A percentile compares a stretch with the other conserved stretches of the same genome.
These are phyloP conservation scores for Phrynocephalus vlangalii DNA, from an alignment of 2,797 vertebrate species.

Conservation along the genomic window DNA sequence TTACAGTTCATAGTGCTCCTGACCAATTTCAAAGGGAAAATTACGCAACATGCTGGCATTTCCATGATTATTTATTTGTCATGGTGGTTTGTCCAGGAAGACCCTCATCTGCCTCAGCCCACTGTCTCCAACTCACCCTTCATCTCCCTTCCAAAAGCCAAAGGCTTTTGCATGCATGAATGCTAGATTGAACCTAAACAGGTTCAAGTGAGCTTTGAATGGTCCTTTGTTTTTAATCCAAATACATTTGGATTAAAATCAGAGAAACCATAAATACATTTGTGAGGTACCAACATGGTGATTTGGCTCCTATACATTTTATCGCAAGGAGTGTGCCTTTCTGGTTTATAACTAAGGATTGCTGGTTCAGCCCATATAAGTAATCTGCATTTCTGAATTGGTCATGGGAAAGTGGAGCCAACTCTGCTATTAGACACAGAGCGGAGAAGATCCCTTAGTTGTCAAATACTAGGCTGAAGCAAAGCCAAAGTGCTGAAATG, in stretches of 20 bases:
- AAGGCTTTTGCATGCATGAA: too few relatives aligned
- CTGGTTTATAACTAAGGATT: neutral
- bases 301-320: neutral
- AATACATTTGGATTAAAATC: too few relatives aligned
- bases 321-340: neutral
- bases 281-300: too few relatives aligned
- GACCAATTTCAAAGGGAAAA: neutral
- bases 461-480: too few relatives aligned
- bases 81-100: neutral
- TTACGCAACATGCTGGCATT: neutral
- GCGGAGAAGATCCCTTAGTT: too few relatives aligned
- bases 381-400: neutral
- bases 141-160: too few relatives aligned
- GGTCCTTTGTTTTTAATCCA: neutral
- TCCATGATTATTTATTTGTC: neutral
- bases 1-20: slow-evolving; percentile 27
- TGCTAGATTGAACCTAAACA: neutral
- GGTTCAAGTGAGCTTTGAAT: neutral
- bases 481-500: too few relatives aligned
- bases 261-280: neutral
- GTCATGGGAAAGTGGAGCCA: neutral
- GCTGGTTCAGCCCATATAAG: too few relatives aligned
- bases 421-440: too few relatives aligned
- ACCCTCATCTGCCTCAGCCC: too few relatives aligned
- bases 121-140: too few relatives aligned